Evolutionary conservation across 1,140 invertebrate species (phyloP).

Genomic region (Cyrtorhinus lividipennis): DNA sequence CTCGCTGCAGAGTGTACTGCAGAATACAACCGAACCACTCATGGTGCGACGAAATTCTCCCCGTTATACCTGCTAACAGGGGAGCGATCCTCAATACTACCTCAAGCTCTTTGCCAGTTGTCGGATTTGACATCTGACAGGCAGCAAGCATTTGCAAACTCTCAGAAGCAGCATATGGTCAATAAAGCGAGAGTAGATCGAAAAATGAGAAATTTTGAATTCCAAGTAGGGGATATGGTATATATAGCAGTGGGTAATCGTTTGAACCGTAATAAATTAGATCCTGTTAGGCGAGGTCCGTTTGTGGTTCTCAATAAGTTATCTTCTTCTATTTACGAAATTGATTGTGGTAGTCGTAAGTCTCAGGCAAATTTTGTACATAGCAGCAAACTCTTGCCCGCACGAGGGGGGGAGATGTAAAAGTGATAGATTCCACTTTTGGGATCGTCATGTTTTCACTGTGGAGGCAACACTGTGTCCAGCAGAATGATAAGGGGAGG

Average conservation of each 20-base stretch:
- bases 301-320: background rate
- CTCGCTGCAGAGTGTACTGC: background rate
- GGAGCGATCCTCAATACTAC: background rate
- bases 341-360: background rate
- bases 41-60: background rate
- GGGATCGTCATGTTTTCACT: too few relatives aligned
- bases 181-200: background rate
- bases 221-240: background rate
- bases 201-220: background rate
- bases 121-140: background rate
- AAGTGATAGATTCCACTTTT: background rate
- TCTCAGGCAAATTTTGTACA: background rate
- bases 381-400: background rate
- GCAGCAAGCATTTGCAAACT: background rate
- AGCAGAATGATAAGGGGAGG: too few relatives aligned
- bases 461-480: too few relatives aligned
- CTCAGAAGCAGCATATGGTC: background rate
- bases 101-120: background rate
- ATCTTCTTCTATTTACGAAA: background rate
- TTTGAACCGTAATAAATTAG: background rate
- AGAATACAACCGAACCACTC: background rate
- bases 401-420: background rate
- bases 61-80: background rate
- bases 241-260: background rate
- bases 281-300: background rate